Conservation (phyloP, 2,888 invertebrate species). For the Melanotus villosus region DNA sequence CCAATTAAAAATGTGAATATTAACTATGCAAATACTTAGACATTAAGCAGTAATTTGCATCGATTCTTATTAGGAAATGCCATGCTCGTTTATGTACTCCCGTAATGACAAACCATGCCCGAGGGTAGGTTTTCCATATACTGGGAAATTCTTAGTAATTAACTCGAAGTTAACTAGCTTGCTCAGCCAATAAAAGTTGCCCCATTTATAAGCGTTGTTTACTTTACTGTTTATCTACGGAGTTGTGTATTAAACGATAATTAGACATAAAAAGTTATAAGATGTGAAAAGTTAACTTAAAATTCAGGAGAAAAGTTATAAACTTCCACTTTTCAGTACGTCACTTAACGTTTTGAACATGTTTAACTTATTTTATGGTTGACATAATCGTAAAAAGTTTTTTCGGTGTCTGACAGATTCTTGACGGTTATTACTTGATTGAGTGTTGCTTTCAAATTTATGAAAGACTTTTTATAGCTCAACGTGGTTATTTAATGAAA, state of each 20-base stretch:
- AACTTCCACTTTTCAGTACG: conserved; percentile 1
- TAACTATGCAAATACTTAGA: neutral
- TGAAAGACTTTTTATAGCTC: too few relatives aligned
- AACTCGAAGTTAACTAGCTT: neutral
- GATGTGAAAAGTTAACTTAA: neutral
- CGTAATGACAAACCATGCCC: conserved; percentile 1
- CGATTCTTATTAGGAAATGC: neutral
- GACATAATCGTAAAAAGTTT: neutral
- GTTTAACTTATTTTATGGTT: neutral
- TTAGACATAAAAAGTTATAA: neutral
- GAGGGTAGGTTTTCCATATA: neutral
- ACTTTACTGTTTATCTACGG: neutral
- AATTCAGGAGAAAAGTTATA: neutral
- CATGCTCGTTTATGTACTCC: neutral
- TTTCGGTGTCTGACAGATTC: neutral
- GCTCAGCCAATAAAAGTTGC: neutral
- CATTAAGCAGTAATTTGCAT: neutral
- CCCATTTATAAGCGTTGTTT: neutral
- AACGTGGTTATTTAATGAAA: too few relatives aligned
- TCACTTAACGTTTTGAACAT: neutral
- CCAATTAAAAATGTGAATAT: neutral
- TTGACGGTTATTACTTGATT: too few relatives aligned
- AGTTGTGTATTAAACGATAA: conserved; percentile 4
- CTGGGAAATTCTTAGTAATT: neutral
- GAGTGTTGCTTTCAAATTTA: too few relatives aligned